A percentile compares a stretch with the other conserved stretches of the same genome.
These are phyloP conservation scores for Phylloscopus trochiloides DNA, from an alignment of 2,113 vertebrate species.

Conservation along the genomic window DNA sequence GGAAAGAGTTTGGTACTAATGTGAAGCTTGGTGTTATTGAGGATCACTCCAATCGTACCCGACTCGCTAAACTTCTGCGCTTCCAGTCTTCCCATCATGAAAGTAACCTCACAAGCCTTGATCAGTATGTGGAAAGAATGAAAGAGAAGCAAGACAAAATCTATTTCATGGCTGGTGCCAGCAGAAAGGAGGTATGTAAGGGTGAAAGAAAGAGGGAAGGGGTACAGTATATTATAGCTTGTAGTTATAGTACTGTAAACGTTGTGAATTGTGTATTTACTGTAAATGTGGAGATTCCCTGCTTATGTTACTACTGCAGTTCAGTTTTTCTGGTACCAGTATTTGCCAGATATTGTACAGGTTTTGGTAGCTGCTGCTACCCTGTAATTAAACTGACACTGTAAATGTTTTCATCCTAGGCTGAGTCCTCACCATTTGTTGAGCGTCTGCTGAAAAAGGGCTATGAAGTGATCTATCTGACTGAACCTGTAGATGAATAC, in stretches of 20 bases:
- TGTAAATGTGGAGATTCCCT: neutral
- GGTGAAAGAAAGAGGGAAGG: neutral
- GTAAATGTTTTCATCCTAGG: slow-evolving; percentile 67
- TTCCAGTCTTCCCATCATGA: slow-evolving; percentile 95
- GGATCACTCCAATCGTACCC: slow-evolving; percentile 97
- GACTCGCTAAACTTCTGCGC: slow-evolving; percentile 94
- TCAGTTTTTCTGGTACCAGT: neutral
- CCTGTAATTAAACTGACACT: neutral
- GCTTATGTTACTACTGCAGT: neutral
- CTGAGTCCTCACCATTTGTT: slow-evolving; percentile 95
- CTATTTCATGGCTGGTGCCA: slow-evolving; percentile 97
- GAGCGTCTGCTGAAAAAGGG: slow-evolving; percentile 95
- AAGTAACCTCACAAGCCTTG: slow-evolving; percentile 82
- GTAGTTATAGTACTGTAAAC: neutral
- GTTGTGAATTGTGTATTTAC: neutral
- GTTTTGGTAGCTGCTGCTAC: neutral
- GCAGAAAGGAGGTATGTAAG: slow-evolving; percentile 87
- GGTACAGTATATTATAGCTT: fast-evolving
- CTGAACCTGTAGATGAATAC: slow-evolving; percentile 97
- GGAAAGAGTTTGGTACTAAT: slow-evolving; percentile 99
- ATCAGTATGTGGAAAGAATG: slow-evolving; percentile 98
- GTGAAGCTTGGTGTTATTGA: slow-evolving; percentile 98
- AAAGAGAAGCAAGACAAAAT: slow-evolving; percentile 99
- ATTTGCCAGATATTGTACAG: neutral
- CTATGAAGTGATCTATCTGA: slow-evolving; percentile 97